Conservation (phyloP, 2,797 vertebrate genomes). For the Danio choprae region DNA sequence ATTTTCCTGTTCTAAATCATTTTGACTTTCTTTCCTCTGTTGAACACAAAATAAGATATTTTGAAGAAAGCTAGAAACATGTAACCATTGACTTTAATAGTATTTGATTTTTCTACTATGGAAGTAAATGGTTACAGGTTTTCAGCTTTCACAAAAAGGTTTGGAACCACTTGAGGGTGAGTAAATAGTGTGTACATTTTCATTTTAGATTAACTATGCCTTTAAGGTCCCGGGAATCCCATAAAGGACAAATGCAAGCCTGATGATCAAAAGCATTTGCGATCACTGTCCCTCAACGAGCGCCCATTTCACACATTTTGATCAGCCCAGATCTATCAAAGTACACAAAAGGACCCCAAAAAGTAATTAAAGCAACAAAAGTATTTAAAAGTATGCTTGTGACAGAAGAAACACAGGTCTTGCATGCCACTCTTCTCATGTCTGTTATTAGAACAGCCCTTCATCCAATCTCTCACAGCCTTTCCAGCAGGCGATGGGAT, state of each 20-base stretch:
- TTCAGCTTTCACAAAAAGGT: too few relatives aligned
- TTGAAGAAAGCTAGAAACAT: too few relatives aligned
- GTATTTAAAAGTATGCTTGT: conserved; percentile 1
- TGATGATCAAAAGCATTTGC: background rate
- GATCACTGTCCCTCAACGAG: conserved; percentile 7
- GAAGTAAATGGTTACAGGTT: too few relatives aligned
- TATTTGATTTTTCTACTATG: too few relatives aligned
- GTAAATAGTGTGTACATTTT: too few relatives aligned
- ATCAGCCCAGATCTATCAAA: conserved; percentile 15
- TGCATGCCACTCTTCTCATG: conserved; percentile 26
- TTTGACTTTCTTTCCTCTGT: too few relatives aligned
- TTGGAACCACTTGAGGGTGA: too few relatives aligned
- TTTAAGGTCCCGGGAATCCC: background rate
- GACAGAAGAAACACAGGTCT: background rate
- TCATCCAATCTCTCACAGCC: conserved; percentile 9
- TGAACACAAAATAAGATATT: too few relatives aligned
- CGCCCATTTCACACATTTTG: conserved; percentile 3
- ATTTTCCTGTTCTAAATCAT: too few relatives aligned
- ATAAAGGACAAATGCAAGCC: background rate
- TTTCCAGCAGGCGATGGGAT: conserved; percentile 4
- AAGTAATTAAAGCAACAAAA: conserved; percentile 10
- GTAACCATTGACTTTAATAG: too few relatives aligned
- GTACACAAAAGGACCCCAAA: conserved; percentile 25
- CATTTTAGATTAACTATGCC: too few relatives aligned
- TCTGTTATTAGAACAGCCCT: conserved; percentile 25